Evolutionary conservation across 2,888 invertebrate species (phyloP).

Genomic region (Cabera pusaria): DNA sequence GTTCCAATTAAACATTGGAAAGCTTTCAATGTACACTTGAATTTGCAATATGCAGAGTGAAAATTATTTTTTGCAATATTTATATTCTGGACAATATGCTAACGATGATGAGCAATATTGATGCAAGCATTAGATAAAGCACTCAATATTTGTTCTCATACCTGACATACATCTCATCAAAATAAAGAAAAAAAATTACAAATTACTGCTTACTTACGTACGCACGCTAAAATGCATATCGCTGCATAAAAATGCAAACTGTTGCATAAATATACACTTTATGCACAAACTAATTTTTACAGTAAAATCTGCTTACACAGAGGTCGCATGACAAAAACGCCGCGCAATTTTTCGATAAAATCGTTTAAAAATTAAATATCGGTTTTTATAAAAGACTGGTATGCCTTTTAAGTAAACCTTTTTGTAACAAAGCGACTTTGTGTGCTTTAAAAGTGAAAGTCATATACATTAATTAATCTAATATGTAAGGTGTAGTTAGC

Average conservation of each 20-base stretch:
- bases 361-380: slow-evolving; percentile 41
- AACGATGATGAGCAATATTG: too few species aligned
- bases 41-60: slow-evolving; percentile 29
- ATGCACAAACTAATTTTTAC: neutral
- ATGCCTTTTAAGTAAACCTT: slow-evolving; percentile 12
- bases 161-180: too few species aligned
- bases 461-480: too few species aligned
- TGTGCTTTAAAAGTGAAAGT: too few species aligned
- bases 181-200: too few species aligned
- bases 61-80: neutral
- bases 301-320: slow-evolving; percentile 37
- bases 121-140: too few species aligned
- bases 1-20: slow-evolving; percentile 58
- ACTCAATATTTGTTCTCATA: too few species aligned
- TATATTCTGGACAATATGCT: too few species aligned
- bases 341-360: slow-evolving; percentile 52
- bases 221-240: too few species aligned
- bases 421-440: slow-evolving; percentile 27
- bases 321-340: slow-evolving; percentile 42
- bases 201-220: too few species aligned
- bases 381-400: slow-evolving; percentile 30
- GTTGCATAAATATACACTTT: neutral
- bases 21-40: slow-evolving; percentile 62
- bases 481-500: too few species aligned
- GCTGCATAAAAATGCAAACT: too few species aligned